Conservation (phyloP, 2,113 vertebrate genomes). For the Gyps fulvus region DNA sequence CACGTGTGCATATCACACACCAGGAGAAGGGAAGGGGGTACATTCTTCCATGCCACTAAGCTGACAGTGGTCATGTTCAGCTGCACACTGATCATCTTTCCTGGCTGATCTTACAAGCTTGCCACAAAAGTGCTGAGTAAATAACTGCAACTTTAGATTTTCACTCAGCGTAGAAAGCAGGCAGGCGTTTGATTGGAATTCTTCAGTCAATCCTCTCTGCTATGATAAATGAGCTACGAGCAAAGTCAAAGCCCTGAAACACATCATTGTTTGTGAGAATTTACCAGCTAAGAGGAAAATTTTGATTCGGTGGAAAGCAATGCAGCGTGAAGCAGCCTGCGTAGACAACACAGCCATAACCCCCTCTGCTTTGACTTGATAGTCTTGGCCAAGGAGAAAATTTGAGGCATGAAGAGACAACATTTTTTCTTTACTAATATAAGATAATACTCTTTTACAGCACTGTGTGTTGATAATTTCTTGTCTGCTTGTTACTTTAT, state of each 20-base stretch:
- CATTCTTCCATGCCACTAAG: not conserved
- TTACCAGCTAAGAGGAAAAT: not conserved
- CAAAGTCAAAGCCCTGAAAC: not conserved
- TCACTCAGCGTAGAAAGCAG: not conserved
- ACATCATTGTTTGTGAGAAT: not conserved
- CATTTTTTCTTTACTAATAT: not conserved
- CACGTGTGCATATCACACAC: rapidly evolving
- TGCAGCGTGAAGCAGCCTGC: not conserved
- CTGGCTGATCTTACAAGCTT: not conserved
- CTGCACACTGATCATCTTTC: not conserved
- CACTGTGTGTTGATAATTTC: not conserved
- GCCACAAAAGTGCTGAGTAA: not conserved
- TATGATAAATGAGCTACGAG: not conserved
- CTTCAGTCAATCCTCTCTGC: not conserved
- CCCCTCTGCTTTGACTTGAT: not conserved
- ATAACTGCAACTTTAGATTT: not conserved
- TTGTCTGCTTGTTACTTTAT: not conserved
- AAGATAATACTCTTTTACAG: not conserved
- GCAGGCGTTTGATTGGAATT: not conserved
- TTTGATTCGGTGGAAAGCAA: conserved; percentile 11
- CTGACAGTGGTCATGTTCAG: not conserved
- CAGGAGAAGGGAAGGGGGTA: not conserved
- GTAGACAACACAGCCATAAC: not conserved
- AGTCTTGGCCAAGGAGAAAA: not conserved
- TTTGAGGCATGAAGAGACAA: not conserved